Evolutionary conservation across 2,888 invertebrate species (phyloP).

Genomic region (Aphidoletes aphidimyza): DNA sequence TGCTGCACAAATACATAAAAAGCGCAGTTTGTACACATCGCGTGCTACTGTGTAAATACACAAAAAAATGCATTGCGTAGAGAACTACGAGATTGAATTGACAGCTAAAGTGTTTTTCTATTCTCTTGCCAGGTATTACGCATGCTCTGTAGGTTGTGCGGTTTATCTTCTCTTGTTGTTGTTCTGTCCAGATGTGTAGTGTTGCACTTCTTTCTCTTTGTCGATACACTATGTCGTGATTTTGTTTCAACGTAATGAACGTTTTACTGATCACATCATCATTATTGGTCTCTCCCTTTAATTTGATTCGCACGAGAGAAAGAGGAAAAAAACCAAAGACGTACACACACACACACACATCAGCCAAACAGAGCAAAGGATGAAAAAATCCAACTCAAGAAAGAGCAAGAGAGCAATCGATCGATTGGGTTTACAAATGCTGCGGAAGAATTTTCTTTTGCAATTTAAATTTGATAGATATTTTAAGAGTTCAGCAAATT

Average conservation of each 20-base stretch:
- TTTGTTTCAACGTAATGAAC: conserved; percentile 46
- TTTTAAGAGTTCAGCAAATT: conserved; percentile 46
- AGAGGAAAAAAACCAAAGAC: background rate
- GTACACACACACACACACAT: background rate
- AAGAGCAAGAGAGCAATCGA: too few species aligned
- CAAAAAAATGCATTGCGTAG: conserved; percentile 22
- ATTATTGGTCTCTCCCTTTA: conserved; percentile 41
- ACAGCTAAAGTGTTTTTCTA: conserved; percentile 33
- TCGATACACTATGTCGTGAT: conserved; percentile 5
- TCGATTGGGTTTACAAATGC: too few species aligned
- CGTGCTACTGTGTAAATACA: conserved; percentile 43
- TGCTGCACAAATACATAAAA: background rate
- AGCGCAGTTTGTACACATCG: background rate
- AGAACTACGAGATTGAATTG: conserved; percentile 12
- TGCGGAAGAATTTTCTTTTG: conserved; percentile 31
- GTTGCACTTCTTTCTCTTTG: background rate
- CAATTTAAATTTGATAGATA: conserved; percentile 49
- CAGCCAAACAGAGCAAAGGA: too few species aligned
- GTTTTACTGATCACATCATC: conserved; percentile 51
- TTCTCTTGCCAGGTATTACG: conserved; percentile 25
- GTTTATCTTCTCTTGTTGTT: background rate
- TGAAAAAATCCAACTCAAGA: too few species aligned
- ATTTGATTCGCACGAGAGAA: conserved; percentile 22
- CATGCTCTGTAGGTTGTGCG: background rate
- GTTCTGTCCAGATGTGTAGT: background rate